A percentile compares a stretch with the other conserved stretches of the same genome.
Evolutionary conservation across 2,888 invertebrate genomes (phyloP).

Genomic region (Orthonevra nobilis): DNA sequence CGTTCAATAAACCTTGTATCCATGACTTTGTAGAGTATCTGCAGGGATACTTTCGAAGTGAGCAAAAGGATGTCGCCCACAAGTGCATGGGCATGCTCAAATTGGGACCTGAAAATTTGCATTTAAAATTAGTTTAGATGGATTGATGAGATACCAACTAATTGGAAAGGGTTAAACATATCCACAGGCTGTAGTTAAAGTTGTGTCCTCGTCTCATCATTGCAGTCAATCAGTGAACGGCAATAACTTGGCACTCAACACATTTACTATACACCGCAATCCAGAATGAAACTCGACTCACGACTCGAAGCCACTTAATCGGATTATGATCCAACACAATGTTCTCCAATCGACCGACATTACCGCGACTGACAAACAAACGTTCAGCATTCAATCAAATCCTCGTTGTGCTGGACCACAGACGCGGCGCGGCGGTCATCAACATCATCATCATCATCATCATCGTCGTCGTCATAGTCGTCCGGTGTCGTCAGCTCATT

Average conservation of each 20-base stretch:
- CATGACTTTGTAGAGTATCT: too few species aligned
- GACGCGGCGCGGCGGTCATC: not conserved
- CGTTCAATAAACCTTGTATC: too few species aligned
- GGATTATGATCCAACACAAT: constrained; percentile 53
- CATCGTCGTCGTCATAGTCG: not conserved
- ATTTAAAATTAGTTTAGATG: constrained; percentile 14
- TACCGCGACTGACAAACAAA: constrained; percentile 28
- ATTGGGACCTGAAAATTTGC: not conserved
- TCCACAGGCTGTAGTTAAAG: too few species aligned
- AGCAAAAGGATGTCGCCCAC: too few species aligned
- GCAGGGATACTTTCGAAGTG: too few species aligned
- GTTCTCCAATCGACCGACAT: constrained; percentile 2
- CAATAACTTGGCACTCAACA: constrained; percentile 29
- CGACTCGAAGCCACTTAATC: constrained; percentile 42
- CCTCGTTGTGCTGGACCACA: constrained; percentile 13
- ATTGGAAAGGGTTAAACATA: too few species aligned
- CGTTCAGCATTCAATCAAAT: constrained; percentile 55
- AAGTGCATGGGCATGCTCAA: too few species aligned
- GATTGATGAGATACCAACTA: not conserved
- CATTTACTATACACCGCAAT: constrained; percentile 38
- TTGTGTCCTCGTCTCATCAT: too few species aligned
- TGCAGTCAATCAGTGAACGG: too few species aligned
- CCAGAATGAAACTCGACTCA: constrained; percentile 32
- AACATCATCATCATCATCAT: not conserved
- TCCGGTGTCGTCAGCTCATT: constrained; percentile 5